These are phyloP conservation scores for Drosophila pallidifrons DNA, from an alignment of 1,140 invertebrate species.

Conservation along the genomic window DNA sequence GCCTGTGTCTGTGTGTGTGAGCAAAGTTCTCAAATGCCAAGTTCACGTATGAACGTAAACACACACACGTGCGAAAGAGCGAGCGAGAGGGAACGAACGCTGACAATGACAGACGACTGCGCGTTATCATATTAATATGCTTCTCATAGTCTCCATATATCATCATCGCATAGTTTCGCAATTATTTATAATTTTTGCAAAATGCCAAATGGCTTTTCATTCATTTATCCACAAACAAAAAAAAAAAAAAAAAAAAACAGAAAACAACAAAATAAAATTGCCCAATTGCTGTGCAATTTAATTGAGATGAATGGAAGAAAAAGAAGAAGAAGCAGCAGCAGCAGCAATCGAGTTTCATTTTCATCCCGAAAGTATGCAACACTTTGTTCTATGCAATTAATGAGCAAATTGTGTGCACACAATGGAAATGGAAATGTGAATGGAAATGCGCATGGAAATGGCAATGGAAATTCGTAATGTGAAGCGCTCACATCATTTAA, in stretches of 20 bases:
- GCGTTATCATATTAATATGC: neutral
- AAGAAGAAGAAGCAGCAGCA: too few relatives aligned
- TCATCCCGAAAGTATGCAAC: slow-evolving; percentile 24
- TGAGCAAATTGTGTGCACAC: slow-evolving; percentile 2
- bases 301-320: neutral
- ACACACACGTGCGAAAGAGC: neutral
- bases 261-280: too few relatives aligned
- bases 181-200: slow-evolving; percentile 26
- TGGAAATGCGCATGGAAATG: neutral
- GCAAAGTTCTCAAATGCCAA: slow-evolving; percentile 23
- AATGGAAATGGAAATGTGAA: too few relatives aligned
- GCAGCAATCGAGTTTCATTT: too few relatives aligned
- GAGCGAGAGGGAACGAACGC: neutral
- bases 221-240: neutral
- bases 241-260: neutral
- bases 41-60: slow-evolving; percentile 10
- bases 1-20: slow-evolving; percentile 11
- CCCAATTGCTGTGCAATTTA: neutral
- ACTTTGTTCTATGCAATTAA: slow-evolving; percentile 2
- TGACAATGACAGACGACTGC: neutral
- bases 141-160: neutral
- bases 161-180: neutral
- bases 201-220: slow-evolving; percentile 13
- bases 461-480: neutral
- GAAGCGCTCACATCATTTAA: neutral